Evolutionary conservation across 2,888 invertebrate species (phyloP).

Genomic region (Latheticus oryzae): DNA sequence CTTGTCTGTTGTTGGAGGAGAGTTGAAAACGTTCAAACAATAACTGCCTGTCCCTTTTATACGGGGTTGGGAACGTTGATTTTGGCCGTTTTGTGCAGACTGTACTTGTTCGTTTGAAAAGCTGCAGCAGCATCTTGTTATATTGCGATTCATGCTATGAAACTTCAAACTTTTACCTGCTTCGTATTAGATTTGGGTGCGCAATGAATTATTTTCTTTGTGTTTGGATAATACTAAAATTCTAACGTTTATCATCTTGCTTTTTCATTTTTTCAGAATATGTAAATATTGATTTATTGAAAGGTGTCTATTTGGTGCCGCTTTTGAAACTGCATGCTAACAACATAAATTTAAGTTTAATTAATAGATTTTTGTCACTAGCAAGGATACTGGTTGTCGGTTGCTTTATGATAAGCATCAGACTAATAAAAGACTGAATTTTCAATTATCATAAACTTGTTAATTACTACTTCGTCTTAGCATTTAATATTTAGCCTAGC

Average conservation of each 20-base stretch:
- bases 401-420: no score
- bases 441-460: no score
- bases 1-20: constrained; percentile 21
- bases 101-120: constrained; percentile 48
- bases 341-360: no score
- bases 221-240: constrained; percentile 22
- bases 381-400: no score
- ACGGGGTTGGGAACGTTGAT: constrained; percentile 29
- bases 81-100: constrained; percentile 52
- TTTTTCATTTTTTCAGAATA: constrained; percentile 20
- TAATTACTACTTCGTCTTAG: no score
- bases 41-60: constrained; percentile 12
- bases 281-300: constrained; percentile 37
- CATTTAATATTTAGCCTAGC: no score
- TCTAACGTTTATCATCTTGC: constrained; percentile 17
- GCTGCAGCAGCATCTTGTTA: constrained; percentile 37
- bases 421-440: no score
- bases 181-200: constrained; percentile 21
- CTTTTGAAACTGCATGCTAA: constrained; percentile 16
- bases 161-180: constrained; percentile 25
- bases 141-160: constrained; percentile 34
- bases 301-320: constrained; percentile 29
- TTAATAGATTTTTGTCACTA: no score
- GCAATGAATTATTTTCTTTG: constrained; percentile 28
- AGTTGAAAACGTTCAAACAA: constrained; percentile 34